phyloP scores from a whole-genome alignment of 1,140 invertebrate genomes.

The Papilio glaucus region DNA sequence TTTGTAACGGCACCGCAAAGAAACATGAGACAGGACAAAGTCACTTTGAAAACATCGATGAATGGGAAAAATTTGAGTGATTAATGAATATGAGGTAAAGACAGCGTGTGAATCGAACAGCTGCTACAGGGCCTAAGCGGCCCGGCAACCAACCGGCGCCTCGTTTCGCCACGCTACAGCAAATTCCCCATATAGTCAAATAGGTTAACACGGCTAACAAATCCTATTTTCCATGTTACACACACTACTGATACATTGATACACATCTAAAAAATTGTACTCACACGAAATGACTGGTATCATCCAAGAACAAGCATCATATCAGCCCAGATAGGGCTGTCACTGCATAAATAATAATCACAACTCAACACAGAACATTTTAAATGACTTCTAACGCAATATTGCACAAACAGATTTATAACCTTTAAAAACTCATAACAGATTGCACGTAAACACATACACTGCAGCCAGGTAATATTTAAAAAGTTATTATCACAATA shows the following conservation, averaged over 20 bases:
- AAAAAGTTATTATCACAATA: conserved; percentile 74
- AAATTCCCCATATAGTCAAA: conserved; percentile 72
- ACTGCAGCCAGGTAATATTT: conserved; percentile 65
- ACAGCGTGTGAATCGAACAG: conserved; percentile 63
- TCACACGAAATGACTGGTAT: conserved; percentile 73
- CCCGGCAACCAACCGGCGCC: conserved; percentile 67
- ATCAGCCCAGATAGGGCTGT: conserved; percentile 67
- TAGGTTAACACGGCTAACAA: conserved; percentile 69
- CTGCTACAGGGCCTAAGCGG: conserved; percentile 53
- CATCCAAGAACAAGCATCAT: conserved; percentile 80
- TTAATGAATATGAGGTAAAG: conserved; percentile 39
- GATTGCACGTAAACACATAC: conserved; percentile 76
- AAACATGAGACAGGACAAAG: conserved; percentile 21
- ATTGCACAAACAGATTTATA: conserved; percentile 75
- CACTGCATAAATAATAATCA: conserved; percentile 82
- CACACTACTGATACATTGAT: conserved; percentile 31
- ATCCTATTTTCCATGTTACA: conserved; percentile 45
- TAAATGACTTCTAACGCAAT: conserved; percentile 71
- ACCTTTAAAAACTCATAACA: conserved; percentile 77
- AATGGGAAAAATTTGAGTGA: conserved; percentile 13
- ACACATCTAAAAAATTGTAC: conserved; percentile 55
- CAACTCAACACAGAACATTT: conserved; percentile 80
- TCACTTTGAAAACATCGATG: conserved; percentile 37
- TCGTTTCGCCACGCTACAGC: conserved; percentile 68
- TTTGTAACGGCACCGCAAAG: background rate